A percentile compares a stretch with the other conserved stretches of the same genome.
Evolutionary conservation across 2,888 invertebrate species (phyloP).

Genomic region (Andrena bucephala): DNA sequence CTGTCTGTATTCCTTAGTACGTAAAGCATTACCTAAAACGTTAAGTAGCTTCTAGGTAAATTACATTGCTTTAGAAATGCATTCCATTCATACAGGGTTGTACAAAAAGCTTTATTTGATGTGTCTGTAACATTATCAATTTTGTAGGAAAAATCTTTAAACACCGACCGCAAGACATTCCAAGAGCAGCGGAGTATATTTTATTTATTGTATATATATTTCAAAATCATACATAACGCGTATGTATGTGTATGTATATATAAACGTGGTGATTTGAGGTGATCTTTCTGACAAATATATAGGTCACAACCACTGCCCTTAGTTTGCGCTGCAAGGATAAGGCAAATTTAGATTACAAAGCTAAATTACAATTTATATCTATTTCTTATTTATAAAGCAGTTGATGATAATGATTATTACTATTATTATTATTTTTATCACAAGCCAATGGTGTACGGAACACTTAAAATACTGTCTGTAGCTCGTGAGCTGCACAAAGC

Average conservation of each 20-base stretch:
- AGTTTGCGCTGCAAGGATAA: conserved; percentile 72
- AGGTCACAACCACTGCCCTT: conserved; percentile 62
- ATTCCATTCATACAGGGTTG: conserved; percentile 57
- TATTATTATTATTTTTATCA: conserved; percentile 72
- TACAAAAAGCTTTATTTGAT: conserved; percentile 71
- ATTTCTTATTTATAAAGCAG: conserved; percentile 69
- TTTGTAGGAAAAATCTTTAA: conserved; percentile 64
- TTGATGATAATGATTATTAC: conserved; percentile 58
- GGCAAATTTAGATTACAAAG: conserved; percentile 76
- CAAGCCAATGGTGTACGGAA: conserved; percentile 78
- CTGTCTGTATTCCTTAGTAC: conserved; percentile 48
- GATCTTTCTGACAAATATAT: conserved; percentile 48
- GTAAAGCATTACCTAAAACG: conserved; percentile 62
- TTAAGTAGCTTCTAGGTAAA: conserved; percentile 43
- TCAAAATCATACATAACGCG: conserved; percentile 49
- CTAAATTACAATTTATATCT: conserved; percentile 70
- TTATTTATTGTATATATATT: conserved; percentile 53
- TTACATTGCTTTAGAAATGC: conserved; percentile 63
- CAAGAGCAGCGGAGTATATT: conserved; percentile 60
- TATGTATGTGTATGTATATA: conserved; percentile 53
- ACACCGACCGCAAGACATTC: conserved; percentile 56
- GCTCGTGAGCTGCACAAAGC: conserved; percentile 70
- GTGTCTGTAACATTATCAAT: conserved; percentile 63
- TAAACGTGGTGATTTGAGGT: conserved; percentile 45
- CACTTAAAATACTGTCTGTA: conserved; percentile 78